These are phyloP conservation scores for Dissostichus mawsoni DNA, from an alignment of 2,113 vertebrate species.

Conservation along the genomic window DNA sequence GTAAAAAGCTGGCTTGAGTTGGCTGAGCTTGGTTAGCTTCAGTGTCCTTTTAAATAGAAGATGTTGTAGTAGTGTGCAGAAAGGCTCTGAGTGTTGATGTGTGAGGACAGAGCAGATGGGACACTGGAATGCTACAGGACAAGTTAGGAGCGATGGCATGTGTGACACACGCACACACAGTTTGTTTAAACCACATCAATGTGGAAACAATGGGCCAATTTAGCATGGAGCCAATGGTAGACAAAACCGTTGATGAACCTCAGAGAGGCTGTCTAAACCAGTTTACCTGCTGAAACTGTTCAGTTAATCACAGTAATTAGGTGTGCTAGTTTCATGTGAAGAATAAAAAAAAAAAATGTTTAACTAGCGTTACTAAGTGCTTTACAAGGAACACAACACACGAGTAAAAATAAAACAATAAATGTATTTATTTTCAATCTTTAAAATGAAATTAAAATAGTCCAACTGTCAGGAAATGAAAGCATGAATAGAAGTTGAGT, in stretches of 20 bases:
- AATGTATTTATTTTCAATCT: too few species aligned
- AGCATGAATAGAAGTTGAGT: too few species aligned
- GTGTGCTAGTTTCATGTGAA: not conserved
- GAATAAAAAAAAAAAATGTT: not conserved
- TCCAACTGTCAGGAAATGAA: too few species aligned
- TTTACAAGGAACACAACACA: too few species aligned
- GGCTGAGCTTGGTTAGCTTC: too few species aligned
- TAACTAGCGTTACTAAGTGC: not conserved
- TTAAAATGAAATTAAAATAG: too few species aligned
- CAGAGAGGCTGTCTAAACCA: not conserved
- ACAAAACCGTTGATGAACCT: not conserved
- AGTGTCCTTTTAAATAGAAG: too few species aligned
- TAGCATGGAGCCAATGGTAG: not conserved
- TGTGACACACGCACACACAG: slow-evolving; percentile 16
- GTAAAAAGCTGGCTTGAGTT: too few species aligned
- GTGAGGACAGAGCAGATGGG: slow-evolving; percentile 13
- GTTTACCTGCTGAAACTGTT: not conserved
- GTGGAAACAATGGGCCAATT: not conserved
- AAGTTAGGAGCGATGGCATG: slow-evolving; percentile 22
- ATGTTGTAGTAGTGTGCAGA: not conserved
- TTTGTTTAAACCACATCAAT: not conserved
- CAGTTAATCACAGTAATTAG: not conserved
- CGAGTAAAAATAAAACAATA: too few species aligned
- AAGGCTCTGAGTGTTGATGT: slow-evolving; percentile 1
- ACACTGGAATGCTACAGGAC: slow-evolving; percentile 33